Evolutionary conservation across 2,888 invertebrate genomes (phyloP).

Genomic region (Drosophila pseudotakahashii): DNA sequence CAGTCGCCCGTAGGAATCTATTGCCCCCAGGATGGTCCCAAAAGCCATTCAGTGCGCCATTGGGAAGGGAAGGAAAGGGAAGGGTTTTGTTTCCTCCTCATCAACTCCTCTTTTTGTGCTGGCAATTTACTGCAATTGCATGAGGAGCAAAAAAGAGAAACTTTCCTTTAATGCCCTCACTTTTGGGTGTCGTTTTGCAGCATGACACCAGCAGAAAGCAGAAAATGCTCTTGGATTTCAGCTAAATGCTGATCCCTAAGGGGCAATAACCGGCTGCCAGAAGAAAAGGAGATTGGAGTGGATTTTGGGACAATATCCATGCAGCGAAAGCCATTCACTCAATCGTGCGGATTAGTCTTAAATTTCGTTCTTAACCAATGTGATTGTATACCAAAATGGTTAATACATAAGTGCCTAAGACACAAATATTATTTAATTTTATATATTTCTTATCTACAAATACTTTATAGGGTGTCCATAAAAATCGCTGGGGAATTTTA

Average conservation of each 20-base stretch:
- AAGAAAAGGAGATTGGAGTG: constrained; percentile 46
- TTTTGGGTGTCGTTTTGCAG: constrained; percentile 68
- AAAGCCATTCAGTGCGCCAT: constrained; percentile 32
- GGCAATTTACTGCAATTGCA: constrained; percentile 73
- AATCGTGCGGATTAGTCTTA: constrained; percentile 22
- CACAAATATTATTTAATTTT: too few species aligned
- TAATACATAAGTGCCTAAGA: too few species aligned
- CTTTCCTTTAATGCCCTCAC: constrained; percentile 73
- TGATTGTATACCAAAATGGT: too few species aligned
- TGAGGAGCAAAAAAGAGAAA: constrained; percentile 31
- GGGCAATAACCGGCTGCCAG: constrained; percentile 29
- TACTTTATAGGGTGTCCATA: too few species aligned
- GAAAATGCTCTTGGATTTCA: constrained; percentile 56
- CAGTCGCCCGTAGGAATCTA: constrained; percentile 61
- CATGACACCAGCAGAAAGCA: constrained; percentile 53
- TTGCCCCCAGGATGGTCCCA: constrained; percentile 62
- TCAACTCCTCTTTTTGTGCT: constrained; percentile 51
- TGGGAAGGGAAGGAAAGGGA: constrained; percentile 40
- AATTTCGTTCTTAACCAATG: constrained; percentile 1
- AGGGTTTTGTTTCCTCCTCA: constrained; percentile 19
- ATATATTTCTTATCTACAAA: too few species aligned
- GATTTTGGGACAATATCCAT: constrained; percentile 11
- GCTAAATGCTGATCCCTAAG: constrained; percentile 67
- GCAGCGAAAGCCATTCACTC: constrained; percentile 30
- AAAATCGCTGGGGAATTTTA: too few species aligned